phyloP scores from a whole-genome alignment of 2,113 vertebrate species.

The Neoarius graeffei region DNA sequence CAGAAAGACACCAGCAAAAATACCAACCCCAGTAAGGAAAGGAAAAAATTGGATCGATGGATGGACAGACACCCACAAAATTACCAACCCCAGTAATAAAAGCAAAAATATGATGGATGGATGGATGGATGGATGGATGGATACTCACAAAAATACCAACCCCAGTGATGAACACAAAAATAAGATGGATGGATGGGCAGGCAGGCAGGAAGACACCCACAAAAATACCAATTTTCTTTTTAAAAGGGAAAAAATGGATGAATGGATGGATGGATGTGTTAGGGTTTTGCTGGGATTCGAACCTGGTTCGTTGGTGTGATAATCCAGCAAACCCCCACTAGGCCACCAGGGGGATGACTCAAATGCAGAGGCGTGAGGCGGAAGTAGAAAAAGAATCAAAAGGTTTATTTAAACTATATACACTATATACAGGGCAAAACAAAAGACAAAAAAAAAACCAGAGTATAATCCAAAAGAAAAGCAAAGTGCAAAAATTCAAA shows the following conservation, averaged over 20 bases:
- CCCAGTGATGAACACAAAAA: not conserved
- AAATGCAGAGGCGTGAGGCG: too few relatives aligned
- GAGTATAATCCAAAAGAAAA: too few relatives aligned
- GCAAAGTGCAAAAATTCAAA: too few relatives aligned
- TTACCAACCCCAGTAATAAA: not conserved
- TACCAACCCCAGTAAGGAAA: not conserved
- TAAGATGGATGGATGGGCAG: not conserved
- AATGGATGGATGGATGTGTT: not conserved
- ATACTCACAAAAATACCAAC: not conserved
- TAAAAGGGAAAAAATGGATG: not conserved
- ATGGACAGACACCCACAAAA: not conserved
- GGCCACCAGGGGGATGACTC: too few relatives aligned
- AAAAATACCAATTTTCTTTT: not conserved
- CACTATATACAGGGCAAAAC: too few relatives aligned
- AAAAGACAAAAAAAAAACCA: too few relatives aligned
- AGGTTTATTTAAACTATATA: too few relatives aligned
- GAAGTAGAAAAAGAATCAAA: too few relatives aligned
- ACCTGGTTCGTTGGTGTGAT: too few relatives aligned
- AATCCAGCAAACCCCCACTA: too few relatives aligned
- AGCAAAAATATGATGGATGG: not conserved
- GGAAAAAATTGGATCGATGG: not conserved
- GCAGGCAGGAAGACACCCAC: too few relatives aligned
- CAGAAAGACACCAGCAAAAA: not conserved
- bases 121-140: not conserved
- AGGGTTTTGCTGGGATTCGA: too few relatives aligned